Base-by-base conservation (phyloP, 2,113 vertebrate genomes). In the Lamprotornis superbus region DNA sequence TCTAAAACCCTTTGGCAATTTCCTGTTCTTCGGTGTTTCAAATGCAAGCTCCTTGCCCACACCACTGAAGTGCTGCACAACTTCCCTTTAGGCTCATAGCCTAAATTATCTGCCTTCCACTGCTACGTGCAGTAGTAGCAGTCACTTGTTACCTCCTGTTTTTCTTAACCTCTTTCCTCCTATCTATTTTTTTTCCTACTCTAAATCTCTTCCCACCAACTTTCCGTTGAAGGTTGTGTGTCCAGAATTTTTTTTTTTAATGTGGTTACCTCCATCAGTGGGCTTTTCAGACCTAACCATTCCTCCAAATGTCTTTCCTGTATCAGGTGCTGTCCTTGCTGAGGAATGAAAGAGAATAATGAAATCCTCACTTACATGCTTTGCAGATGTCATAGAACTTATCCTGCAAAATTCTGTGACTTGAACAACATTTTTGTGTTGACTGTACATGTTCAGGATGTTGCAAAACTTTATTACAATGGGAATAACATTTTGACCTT, bases 101-200 rank as follows among this genome's bases (percentile, higher is more conserved):
- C 44, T 9, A 10, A 44, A 39, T 22, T 18, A n/a, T 1, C 33
- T 35, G 4, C 64, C 24, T 65, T 40, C 50, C 11, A 10, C 15
- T 30, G 24, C 69, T 7, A 5, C 17, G 1, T 2, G 19, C 15
- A 25, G 6, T 2, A 47, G 11, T 5, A 47, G 14, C 67, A 33
- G 23, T 12, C 11, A 42, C 40, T 39, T 37, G 8, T 6, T 22
- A 20, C 13, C 15, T 39, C 33, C 4, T 42, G 42, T 37, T 52
- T 28, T 50, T 27, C 52, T 40, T 17, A 9, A 40, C 7, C 9
- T 71, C 20, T 49, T 68, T 40, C 33, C 40, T 46, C 10, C 13
- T 55, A 0, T 37, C 7, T 52, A 0, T 42, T 39, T 39, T 21
- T 81, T 49, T 35, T 39, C 10, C 49, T 47, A 10, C 47, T 87